Conservation (phyloP, 2,797 vertebrate species). For the Chaetophractus vellerosus region DNA sequence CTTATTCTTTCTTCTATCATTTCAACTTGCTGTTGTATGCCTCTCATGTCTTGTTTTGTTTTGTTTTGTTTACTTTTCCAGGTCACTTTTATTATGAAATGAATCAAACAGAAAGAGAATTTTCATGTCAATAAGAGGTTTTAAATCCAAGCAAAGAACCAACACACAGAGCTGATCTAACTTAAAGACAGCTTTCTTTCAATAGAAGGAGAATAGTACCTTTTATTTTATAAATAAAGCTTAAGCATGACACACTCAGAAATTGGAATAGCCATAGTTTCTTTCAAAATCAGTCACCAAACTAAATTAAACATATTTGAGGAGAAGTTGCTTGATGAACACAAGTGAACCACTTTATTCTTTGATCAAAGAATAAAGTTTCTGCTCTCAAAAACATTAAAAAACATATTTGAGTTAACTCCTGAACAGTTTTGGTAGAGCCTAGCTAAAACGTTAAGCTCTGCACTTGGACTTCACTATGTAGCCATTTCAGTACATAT, state of each 20-base stretch:
- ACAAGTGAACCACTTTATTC: no score
- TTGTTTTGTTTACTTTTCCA: background rate
- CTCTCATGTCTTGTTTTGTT: no score
- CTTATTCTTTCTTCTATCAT: no score
- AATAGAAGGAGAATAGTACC: background rate
- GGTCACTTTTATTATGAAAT: background rate
- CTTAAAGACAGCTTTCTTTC: constrained; percentile 22
- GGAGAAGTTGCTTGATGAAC: no score
- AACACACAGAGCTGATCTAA: background rate
- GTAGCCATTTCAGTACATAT: no score
- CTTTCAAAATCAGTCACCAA: constrained; percentile 47
- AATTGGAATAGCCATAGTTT: constrained; percentile 13
- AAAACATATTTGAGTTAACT: background rate
- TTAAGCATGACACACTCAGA: constrained; percentile 35
- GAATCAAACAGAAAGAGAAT: constrained; percentile 23
- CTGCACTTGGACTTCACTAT: no score
- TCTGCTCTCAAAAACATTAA: no score
- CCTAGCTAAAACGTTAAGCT: constrained; percentile 28
- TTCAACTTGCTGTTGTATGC: no score
- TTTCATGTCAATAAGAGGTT: background rate
- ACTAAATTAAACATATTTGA: constrained; percentile 2
- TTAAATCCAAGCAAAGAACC: constrained; percentile 50
- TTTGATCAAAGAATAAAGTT: no score
- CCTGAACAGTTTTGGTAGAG: background rate
- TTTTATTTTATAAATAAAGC: constrained; percentile 26